Percentiles rank a stretch among this genome's conserved stretches.
phyloP scores from a whole-genome alignment of 2,113 vertebrate species.

The Erinaceus europaeus region DNA sequence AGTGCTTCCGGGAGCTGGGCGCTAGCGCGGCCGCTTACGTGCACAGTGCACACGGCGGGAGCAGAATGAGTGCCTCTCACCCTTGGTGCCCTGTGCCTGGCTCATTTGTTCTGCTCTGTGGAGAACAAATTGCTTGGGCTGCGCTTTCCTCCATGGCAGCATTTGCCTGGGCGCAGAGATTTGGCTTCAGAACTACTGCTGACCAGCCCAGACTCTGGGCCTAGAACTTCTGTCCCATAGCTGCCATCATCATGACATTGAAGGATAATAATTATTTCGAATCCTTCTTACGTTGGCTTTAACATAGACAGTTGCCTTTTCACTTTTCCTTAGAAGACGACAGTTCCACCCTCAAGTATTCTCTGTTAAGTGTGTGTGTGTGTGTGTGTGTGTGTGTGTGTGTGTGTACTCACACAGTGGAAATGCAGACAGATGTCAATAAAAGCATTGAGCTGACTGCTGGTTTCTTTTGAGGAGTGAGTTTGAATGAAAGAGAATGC shows the following conservation, averaged over 20 bases:
- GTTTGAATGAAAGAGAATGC: neutral
- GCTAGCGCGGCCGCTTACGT: too few species aligned
- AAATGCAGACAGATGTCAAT: neutral
- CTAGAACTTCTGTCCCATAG: neutral
- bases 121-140: neutral
- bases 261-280: neutral
- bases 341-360: neutral
- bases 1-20: too few species aligned
- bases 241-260: neutral
- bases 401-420: neutral
- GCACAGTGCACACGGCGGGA: too few species aligned
- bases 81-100: neutral
- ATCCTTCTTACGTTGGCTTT: neutral
- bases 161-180: too few species aligned
- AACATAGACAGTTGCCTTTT: neutral
- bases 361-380: neutral
- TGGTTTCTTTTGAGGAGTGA: neutral
- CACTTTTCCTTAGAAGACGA: neutral
- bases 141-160: neutral
- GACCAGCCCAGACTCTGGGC: neutral
- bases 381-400: too few species aligned
- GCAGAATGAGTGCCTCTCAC: too few species aligned
- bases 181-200: neutral
- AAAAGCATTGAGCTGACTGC: neutral
- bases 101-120: neutral